A percentile compares a stretch with the other conserved stretches of the same genome.
Evolutionary conservation across 2,888 invertebrate genomes (phyloP).

Genomic region (Unio delphinus): DNA sequence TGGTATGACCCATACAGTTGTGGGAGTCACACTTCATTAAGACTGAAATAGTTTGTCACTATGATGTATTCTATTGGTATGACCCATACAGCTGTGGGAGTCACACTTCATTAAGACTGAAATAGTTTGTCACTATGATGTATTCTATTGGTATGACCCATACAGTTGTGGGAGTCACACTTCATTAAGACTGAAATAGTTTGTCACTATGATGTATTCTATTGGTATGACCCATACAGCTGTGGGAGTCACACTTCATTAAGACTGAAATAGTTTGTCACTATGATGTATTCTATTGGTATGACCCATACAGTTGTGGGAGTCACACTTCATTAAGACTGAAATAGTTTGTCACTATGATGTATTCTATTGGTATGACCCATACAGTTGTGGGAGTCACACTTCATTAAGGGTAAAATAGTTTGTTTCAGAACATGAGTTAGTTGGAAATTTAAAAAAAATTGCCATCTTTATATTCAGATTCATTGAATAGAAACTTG

Average conservation of each 20-base stretch:
- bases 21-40: neutral
- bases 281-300: neutral
- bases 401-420: too few relatives aligned
- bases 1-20: constrained; percentile 2
- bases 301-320: neutral
- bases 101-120: neutral
- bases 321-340: neutral
- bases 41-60: neutral
- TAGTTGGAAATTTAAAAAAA: too few relatives aligned
- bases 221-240: constrained; percentile 1
- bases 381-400: neutral
- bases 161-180: constrained; percentile 1
- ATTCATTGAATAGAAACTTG: too few relatives aligned
- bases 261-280: neutral
- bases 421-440: too few relatives aligned
- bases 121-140: neutral
- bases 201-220: neutral
- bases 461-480: too few relatives aligned
- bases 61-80: neutral
- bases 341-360: neutral
- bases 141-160: neutral
- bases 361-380: neutral
- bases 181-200: too few relatives aligned
- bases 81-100: neutral
- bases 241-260: neutral